These are phyloP conservation scores for Encarsia formosa DNA, from an alignment of 2,888 invertebrate genomes.

Conservation along the genomic window DNA sequence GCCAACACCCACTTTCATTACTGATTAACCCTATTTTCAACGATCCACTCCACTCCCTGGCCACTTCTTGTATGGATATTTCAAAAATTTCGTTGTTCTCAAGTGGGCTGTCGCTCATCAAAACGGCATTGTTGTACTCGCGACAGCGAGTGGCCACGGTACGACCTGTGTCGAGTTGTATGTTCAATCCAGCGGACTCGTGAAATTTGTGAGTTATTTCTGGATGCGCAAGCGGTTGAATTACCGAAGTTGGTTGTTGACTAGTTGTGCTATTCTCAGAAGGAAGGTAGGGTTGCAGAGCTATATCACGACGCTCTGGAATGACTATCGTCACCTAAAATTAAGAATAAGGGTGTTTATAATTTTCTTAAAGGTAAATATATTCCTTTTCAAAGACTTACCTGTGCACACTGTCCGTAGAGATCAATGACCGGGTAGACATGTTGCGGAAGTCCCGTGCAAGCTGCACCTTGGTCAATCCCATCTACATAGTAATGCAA, in stretches of 20 bases:
- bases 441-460: constrained; percentile 71
- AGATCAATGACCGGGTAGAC: constrained; percentile 93
- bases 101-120: constrained; percentile 71
- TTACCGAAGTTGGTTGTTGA: constrained; percentile 57
- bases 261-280: constrained; percentile 54
- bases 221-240: constrained; percentile 54
- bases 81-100: constrained; percentile 76
- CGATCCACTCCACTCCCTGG: constrained; percentile 66
- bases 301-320: constrained; percentile 47
- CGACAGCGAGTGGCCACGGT: constrained; percentile 61
- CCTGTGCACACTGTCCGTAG: constrained; percentile 93
- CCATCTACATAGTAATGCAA: constrained; percentile 85
- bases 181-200: constrained; percentile 67
- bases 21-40: constrained; percentile 77
- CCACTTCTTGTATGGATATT: constrained; percentile 64
- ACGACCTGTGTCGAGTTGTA: constrained; percentile 65
- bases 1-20: constrained; percentile 54
- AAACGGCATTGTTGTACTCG: constrained; percentile 59
- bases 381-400: constrained; percentile 52
- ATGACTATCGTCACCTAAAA: constrained; percentile 46
- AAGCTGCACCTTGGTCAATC: constrained; percentile 81
- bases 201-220: constrained; percentile 51
- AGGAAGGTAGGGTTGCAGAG: constrained; percentile 46
- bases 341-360: not conserved
- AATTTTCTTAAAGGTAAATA: too few species aligned